Evolutionary conservation across 2,888 invertebrate species (phyloP), one percentile per base, ranked within the genome.

Genomic region (Aelia acuminata): DNA sequence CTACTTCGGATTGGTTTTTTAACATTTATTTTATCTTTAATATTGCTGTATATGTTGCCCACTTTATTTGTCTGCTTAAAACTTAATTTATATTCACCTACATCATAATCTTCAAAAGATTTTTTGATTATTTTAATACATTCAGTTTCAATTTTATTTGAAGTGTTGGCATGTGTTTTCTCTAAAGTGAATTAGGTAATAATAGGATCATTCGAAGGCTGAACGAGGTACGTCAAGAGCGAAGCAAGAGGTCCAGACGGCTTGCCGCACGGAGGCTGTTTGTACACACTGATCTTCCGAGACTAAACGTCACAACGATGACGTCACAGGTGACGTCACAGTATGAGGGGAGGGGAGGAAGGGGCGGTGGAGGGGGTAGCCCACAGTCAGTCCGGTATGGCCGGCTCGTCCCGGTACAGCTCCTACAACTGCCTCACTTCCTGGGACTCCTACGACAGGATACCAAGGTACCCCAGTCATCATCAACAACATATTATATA

Each of bases 401-500:
- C 90, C 84, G 89, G 89, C 90, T 91, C 91, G 95, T 96, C 96
- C 93, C 95, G 96, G 93, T 96, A 97, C 94, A 96, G 96, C 93
- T 97, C 97, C 90, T 97, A 97, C 93, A 97, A 97, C 93, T 97
- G 97, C 93, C 94, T 97, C 92, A 96, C 96, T 90, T 96, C 96
- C 92, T 97, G 97, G 97, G 97, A 97, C 93, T 97, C 97, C 93
- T 97, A 97, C 93, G 97, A 97, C 92, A 95, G 94, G 92, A 97
- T 97, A 93, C 97, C 97, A 91, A 97, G 97, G 97, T 87, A 86
- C 86, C n/a, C n/a, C n/a, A n/a, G 10, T 43, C 43, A 43, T 43
- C 43, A 50, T 10, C 49, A 49, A 53, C n/a, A 22, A 18, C 49
- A 49, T n/a, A 49, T 49, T 1, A 49, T 49, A 15, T 49, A 18